phyloP scores from a whole-genome alignment of 1,140 invertebrate species.

The Caenorhabditis briggsae region DNA sequence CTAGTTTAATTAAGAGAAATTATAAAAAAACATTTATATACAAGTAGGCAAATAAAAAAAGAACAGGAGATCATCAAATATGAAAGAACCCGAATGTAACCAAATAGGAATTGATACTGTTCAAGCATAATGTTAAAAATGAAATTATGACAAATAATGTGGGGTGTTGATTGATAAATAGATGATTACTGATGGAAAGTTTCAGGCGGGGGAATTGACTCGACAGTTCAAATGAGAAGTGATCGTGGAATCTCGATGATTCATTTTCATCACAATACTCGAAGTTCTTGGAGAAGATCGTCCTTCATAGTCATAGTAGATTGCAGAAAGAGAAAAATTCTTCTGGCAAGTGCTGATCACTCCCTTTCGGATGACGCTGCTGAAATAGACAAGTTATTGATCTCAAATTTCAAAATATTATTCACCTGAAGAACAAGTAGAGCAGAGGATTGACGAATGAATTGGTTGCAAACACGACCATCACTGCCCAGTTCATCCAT shows the following conservation, averaged over 20 bases:
- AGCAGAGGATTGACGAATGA: constrained; percentile 70
- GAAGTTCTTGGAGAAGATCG: constrained; percentile 36
- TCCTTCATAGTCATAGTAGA: constrained; percentile 53
- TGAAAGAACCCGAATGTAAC: not conserved
- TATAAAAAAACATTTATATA: constrained; percentile 1
- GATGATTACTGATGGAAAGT: too few species aligned
- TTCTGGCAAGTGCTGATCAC: constrained; percentile 32
- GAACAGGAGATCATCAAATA: not conserved
- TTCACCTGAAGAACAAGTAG: constrained; percentile 61
- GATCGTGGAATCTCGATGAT: constrained; percentile 49
- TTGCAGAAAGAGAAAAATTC: constrained; percentile 48
- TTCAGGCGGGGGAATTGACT: not conserved
- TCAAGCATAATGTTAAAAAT: not conserved
- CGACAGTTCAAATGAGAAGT: constrained; percentile 41
- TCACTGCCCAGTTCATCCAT: constrained; percentile 68
- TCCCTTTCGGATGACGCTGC: constrained; percentile 54
- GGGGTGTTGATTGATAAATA: too few species aligned
- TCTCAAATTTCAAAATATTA: not conserved
- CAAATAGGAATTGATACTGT: not conserved
- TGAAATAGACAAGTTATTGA: not conserved
- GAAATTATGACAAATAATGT: too few species aligned
- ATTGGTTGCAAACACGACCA: constrained; percentile 68
- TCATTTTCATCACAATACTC: constrained; percentile 20
- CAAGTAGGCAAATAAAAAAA: not conserved
- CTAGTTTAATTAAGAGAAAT: not conserved